Evolutionary conservation across 1,140 invertebrate genomes (phyloP), one percentile per base, ranked within the genome.

Genomic region (Zaprionus ornatus): DNA sequence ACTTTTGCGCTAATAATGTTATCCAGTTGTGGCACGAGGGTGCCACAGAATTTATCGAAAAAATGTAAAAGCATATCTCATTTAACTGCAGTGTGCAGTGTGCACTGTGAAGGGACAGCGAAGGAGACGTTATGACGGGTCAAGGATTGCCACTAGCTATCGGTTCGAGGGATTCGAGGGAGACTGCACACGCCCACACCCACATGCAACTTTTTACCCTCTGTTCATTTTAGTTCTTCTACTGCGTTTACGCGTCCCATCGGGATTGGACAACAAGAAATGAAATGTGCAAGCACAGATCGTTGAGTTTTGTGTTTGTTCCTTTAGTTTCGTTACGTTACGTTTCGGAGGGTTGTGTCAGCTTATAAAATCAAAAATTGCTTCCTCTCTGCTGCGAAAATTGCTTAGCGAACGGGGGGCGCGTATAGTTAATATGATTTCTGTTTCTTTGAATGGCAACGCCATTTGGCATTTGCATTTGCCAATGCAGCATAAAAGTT

Each of bases 41-140:
- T 71, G 65, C 42, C 29, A 59, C 54, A 27, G 75, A 88, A 90
- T 88, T 88, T 88, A 88, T 88, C 84, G 84, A 79, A 90, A 88
- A 88, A 88, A 88, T 90, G 85, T 90, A 79, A 83, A 90, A 88
- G 85, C 84, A 88, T 88, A 88, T 90, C 84, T 88, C 84, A 88
- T 88, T 88, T 88, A 88, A 84, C 84, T 80, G 29, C 29, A 29
- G 56, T 67, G 70, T 80, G 29, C 29, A 29, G 56, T 67, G 70
- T 78, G 56, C 70, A 67, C 74, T 87, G 84, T 83, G 48, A 40
- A 25, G n/a, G 19, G 23, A 25, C 48, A 55, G 37, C n/a, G 52
- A 50, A 57, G 74, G 19, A 61, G 68, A 73, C 80, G 71, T 88
- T 88, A 90, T 88, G 84, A 88, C 81, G 84, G 84, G 84, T 88